Percentiles rank a stretch among this genome's conserved stretches.
Conservation (phyloP, 1,140 invertebrate genomes). For the Meloidogyne chitwoodi region DNA sequence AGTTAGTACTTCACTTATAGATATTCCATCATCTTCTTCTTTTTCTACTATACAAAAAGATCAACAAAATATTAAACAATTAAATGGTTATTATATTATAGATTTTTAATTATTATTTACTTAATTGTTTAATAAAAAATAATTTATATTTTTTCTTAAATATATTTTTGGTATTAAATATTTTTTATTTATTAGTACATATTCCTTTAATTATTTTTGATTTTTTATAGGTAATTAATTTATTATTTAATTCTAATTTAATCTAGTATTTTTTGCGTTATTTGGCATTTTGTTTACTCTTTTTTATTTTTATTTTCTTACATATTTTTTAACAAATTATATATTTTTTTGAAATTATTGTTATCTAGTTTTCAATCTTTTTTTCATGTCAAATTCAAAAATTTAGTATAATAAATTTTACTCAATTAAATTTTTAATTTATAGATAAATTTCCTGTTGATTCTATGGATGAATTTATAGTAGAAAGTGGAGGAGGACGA, state of each 20-base stretch:
- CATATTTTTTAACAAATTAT: no score
- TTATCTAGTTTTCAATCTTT: no score
- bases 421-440: not conserved
- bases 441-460: not conserved
- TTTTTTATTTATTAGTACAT: no score
- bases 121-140: not conserved
- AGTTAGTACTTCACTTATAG: constrained; percentile 6
- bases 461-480: not conserved
- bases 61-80: not conserved
- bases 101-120: not conserved
- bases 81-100: not conserved
- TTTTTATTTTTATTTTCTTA: no score
- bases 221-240: no score
- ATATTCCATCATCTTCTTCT: constrained; percentile 1
- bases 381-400: not conserved
- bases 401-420: not conserved
- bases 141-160: no score
- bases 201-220: no score
- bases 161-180: no score
- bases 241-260: no score
- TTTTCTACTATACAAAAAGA: no score
- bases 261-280: not conserved
- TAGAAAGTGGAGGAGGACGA: not conserved
- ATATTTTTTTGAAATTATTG: no score
- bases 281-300: not conserved